Evolutionary conservation across 2,888 invertebrate genomes (phyloP).

Genomic region (Bruchidius siliquastri): DNA sequence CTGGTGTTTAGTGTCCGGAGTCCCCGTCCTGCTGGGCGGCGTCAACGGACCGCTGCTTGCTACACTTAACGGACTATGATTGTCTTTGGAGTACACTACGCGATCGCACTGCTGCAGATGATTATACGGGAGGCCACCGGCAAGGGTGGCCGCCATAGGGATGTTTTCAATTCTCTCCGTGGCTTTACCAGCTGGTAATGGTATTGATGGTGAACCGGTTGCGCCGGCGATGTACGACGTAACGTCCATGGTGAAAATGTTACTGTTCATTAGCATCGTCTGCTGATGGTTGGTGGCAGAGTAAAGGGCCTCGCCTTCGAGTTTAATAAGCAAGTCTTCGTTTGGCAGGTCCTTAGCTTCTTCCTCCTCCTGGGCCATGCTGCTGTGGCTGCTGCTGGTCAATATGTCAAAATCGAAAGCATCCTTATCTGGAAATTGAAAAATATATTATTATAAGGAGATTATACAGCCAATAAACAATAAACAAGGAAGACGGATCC

Average conservation of each 20-base stretch:
- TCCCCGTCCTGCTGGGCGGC: too few species aligned
- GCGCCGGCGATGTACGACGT: neutral
- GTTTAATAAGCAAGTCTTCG: slow-evolving; percentile 23
- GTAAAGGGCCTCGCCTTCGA: slow-evolving; percentile 13
- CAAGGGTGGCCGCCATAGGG: too few species aligned
- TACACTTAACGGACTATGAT: too few species aligned
- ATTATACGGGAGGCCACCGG: too few species aligned
- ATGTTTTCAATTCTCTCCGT: too few species aligned
- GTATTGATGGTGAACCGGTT: neutral
- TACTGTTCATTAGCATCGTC: neutral
- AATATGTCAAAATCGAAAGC: slow-evolving; percentile 24
- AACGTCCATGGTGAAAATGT: neutral
- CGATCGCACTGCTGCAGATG: too few species aligned
- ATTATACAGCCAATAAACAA: neutral
- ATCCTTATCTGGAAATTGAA: slow-evolving; percentile 28
- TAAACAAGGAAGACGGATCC: too few species aligned
- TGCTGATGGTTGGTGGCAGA: neutral
- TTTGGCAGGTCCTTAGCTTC: too few species aligned
- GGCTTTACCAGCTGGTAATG: too few species aligned
- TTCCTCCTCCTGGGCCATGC: neutral
- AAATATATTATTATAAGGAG: slow-evolving; percentile 8
- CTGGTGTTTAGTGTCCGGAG: too few species aligned
- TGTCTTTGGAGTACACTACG: too few species aligned
- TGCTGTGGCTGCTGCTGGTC: slow-evolving; percentile 10
- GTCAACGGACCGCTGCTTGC: too few species aligned